Conservation (phyloP, 2,888 invertebrate species). For the Crioceris asparagi region DNA sequence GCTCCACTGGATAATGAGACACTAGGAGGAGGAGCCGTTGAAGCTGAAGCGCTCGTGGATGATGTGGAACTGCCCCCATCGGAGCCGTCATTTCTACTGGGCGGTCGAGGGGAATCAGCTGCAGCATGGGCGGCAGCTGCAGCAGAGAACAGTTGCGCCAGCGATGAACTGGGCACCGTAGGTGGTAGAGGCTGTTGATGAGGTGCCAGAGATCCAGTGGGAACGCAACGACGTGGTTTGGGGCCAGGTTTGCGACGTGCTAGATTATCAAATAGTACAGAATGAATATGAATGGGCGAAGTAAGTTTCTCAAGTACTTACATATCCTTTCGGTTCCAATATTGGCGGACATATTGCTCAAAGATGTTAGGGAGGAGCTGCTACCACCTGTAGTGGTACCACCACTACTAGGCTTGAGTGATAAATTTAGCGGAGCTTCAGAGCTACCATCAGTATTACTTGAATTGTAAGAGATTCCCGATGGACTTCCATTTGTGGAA, state of each 20-base stretch:
- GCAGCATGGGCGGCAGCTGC: slow-evolving; percentile 38
- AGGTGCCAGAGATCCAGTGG: slow-evolving; percentile 32
- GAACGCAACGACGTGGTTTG: slow-evolving; percentile 50
- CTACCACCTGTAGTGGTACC: slow-evolving; percentile 17
- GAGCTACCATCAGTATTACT: slow-evolving; percentile 43
- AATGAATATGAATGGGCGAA: too few species aligned
- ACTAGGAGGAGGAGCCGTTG: slow-evolving; percentile 13
- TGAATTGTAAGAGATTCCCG: slow-evolving; percentile 27
- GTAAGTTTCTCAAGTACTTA: slow-evolving; percentile 35
- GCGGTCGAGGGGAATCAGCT: slow-evolving; percentile 48
- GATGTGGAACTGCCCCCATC: slow-evolving; percentile 31
- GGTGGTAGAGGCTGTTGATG: slow-evolving; percentile 35
- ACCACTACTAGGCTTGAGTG: slow-evolving; percentile 55
- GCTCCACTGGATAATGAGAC: slow-evolving; percentile 16
- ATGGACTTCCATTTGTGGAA: slow-evolving; percentile 45
- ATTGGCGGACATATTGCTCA: slow-evolving; percentile 46
- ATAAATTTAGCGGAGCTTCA: slow-evolving; percentile 74
- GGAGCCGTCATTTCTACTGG: slow-evolving; percentile 39
- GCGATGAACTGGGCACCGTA: slow-evolving; percentile 40
- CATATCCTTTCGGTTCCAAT: slow-evolving; percentile 43
- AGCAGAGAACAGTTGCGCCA: slow-evolving; percentile 46
- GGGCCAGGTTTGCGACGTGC: slow-evolving; percentile 68
- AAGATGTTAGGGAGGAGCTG: slow-evolving; percentile 47
- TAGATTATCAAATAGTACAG: slow-evolving; percentile 34
- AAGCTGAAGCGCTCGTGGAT: slow-evolving; percentile 26